Conservation (phyloP, 2,797 vertebrate genomes). For the Phrynocephalus vlangalii region DNA sequence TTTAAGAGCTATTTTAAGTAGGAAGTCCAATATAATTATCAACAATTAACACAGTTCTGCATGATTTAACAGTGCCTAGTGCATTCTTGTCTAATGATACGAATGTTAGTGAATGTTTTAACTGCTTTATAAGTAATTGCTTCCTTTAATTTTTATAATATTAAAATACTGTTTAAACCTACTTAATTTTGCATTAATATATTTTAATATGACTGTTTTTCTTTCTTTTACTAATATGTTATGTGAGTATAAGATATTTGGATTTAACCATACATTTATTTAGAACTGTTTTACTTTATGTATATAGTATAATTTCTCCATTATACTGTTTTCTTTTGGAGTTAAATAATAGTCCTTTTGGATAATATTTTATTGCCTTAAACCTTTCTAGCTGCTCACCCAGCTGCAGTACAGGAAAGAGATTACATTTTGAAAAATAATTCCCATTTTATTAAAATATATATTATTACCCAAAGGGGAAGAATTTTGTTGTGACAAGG, state of each 20-base stretch:
- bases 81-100: constrained; percentile 50
- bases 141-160: constrained; percentile 61
- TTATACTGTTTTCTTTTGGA: neutral
- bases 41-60: constrained; percentile 37
- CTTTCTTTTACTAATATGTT: constrained; percentile 50
- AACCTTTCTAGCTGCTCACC: neutral
- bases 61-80: constrained; percentile 54
- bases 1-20: constrained; percentile 17
- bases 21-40: constrained; percentile 42
- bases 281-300: constrained; percentile 14
- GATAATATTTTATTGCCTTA: neutral
- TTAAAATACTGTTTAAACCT: constrained; percentile 58
- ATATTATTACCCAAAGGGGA: neutral
- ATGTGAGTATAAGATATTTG: constrained; percentile 15
- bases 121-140: constrained; percentile 71
- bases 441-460: neutral
- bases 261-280: constrained; percentile 29
- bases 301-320: neutral
- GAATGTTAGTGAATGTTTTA: constrained; percentile 66
- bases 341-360: neutral
- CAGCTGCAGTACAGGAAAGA: neutral
- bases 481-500: neutral
- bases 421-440: neutral
- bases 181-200: constrained; percentile 66
- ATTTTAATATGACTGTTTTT: constrained; percentile 57